phyloP scores from a whole-genome alignment of 1,140 invertebrate genomes.

The Brachystomella parvula region DNA sequence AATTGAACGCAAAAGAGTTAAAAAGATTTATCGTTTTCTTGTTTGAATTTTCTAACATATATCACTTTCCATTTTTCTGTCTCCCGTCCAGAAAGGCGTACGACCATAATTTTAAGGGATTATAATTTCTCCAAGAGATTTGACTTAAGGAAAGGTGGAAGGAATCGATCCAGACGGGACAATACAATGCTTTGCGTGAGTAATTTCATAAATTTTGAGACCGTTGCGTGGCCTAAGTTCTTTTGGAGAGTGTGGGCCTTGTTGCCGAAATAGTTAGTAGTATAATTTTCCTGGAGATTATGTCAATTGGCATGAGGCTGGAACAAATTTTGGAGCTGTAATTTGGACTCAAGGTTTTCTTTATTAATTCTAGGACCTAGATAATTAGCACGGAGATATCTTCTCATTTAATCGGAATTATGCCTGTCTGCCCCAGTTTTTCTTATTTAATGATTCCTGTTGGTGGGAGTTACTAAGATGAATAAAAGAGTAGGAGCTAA shows the following conservation, averaged over 20 bases:
- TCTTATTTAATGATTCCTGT: background rate
- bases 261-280: too few species aligned
- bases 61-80: too few species aligned
- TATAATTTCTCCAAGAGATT: background rate
- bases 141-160: background rate
- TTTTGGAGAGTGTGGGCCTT: too few species aligned
- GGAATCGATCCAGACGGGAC: background rate
- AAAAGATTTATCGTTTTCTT: background rate
- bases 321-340: too few species aligned
- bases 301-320: too few species aligned
- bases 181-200: background rate
- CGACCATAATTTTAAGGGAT: background rate
- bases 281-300: too few species aligned
- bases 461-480: too few species aligned
- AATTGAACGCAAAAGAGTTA: background rate
- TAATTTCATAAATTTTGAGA: background rate
- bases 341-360: background rate
- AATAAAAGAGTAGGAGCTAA: background rate
- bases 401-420: background rate
- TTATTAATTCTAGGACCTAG: background rate
- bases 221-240: too few species aligned
- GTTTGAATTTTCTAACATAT: background rate
- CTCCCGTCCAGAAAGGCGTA: too few species aligned
- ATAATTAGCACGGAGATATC: background rate
- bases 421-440: background rate